Evolutionary conservation across 2,888 invertebrate species (phyloP), one percentile per base, ranked within the genome.

Genomic region (Drosophila niveifrons): DNA sequence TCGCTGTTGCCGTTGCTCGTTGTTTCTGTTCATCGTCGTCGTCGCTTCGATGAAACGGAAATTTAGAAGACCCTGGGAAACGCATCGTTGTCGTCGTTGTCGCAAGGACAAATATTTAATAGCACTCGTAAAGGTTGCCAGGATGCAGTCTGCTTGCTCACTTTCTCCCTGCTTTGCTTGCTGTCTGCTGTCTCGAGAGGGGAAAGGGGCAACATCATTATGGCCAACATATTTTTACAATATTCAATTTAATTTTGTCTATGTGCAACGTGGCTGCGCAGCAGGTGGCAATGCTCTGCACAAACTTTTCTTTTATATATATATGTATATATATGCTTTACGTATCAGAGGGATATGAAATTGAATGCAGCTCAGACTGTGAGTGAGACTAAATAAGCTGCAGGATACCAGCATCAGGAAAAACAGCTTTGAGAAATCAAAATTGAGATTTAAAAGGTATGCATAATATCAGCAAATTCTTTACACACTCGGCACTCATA

Each of bases 171-270:
- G 43, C 57, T n/a, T 15, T 43, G 23, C 51, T 28, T 13, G 8
- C 52, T n/a, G 53, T 44, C 17, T 13, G 15, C 39, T 29, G 13
- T 43, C 15, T 31, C 23, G 28, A 15, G 2, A 1, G 2, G 52
- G 13, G 15, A 7, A 13, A 17, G 18, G 61, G 59, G 56, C 77
- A 75, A 65, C 62, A 57, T 71, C 74, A 86, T 88, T 80, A 85
- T 78, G 76, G 74, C 71, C 78, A 89, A 81, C 89, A 89, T 77
- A 86, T 87, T 85, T 82, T 77, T 77, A 75, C 82, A 72, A 75
- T 89, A 84, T 89, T 82, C 88, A 75, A 84, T 86, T 86, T 82
- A 80, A 86, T 89, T 87, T 81, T 66, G 72, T 84, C 79, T 71
- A 71, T 72, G 70, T 75, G 82, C 75, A 72, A 66, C 69, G 57